phyloP scores from a whole-genome alignment of 2,888 invertebrate genomes.

The Ganaspis brasiliensis region DNA sequence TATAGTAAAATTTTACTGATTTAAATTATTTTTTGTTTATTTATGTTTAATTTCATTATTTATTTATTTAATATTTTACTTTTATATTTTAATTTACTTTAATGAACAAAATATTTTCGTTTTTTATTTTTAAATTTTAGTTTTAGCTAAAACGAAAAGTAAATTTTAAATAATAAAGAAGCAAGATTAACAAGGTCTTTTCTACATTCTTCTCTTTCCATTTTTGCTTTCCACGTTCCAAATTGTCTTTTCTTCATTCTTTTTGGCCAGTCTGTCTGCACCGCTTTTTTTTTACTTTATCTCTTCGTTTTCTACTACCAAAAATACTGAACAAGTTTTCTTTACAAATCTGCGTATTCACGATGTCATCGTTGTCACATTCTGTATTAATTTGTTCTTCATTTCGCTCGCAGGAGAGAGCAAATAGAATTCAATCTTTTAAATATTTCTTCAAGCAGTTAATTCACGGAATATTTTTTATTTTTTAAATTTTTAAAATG shows the following conservation, averaged over 20 bases:
- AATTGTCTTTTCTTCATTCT: slow-evolving; percentile 9
- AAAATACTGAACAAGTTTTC: slow-evolving; percentile 65
- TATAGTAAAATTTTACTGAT: too few relatives aligned
- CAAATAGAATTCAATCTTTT: not conserved
- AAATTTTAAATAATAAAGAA: not conserved
- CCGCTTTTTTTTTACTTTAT: slow-evolving; percentile 40
- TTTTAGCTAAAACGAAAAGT: not conserved
- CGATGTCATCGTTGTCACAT: slow-evolving; percentile 4
- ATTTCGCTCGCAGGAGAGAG: not conserved
- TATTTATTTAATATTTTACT: too few relatives aligned
- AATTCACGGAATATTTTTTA: not conserved
- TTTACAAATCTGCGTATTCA: slow-evolving; percentile 58
- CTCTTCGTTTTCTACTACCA: slow-evolving; percentile 57
- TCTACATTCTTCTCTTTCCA: slow-evolving; percentile 17
- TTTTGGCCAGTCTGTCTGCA: slow-evolving; percentile 21
- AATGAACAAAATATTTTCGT: too few relatives aligned
- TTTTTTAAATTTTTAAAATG: too few relatives aligned
- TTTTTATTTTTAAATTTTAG: not conserved
- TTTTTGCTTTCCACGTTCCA: slow-evolving; percentile 11
- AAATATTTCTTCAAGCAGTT: not conserved
- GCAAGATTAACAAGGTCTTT: not conserved
- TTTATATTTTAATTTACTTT: too few relatives aligned
- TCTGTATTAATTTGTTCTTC: slow-evolving; percentile 11
- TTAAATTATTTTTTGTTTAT: not conserved
- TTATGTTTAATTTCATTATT: too few relatives aligned